Base-by-base conservation (phyloP, 2,888 invertebrate genomes). In the Eupithecia inturbata region DNA sequence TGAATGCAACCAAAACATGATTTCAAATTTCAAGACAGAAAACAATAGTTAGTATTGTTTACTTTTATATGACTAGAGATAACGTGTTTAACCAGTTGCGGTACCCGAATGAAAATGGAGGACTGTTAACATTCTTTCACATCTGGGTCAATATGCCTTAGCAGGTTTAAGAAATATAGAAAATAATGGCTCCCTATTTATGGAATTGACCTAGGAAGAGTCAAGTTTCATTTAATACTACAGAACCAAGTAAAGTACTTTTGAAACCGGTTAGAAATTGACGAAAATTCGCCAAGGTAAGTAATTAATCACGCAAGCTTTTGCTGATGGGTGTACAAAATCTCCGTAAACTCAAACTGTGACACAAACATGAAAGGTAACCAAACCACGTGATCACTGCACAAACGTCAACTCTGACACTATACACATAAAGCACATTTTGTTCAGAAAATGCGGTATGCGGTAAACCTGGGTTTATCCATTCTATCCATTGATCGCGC, bases 391-490 rank as follows among this genome's bases (percentile, higher is more conserved):
- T 89, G 85, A 85, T 87, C 85, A 82, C 83, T 22, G 39, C 39
- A 66, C 66, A 66, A 36, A 64, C 22, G 64, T 83, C 80, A 81
- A 67, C 63, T 67, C 83, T 83, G 79, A 79, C 91, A 92, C 92
- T 91, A 88, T 93, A 93, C 93, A 89, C 94, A 94, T 93, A 90
- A 84, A 87, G 80, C 89, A 91, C 92, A 92, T 93, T 94, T 94
- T 93, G 80, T 85, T 81, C 75, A 85, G 91, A 92, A 94, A 94
- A 93, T 94, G 94, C 94, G 93, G 92, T 92, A 94, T 94, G 94
- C 94, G 91, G 91, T 87, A 87, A 91, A 93, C 92, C 92, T 92
- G 85, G 89, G 87, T 87, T 66, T 39, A 22, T n/a, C 28, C 26
- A 28, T 36, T 64, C 10, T 22, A 90, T 90, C 90, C 92, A 94